These are phyloP conservation scores for Pongo pygmaeus DNA, from an alignment of 2,113 vertebrate species.

Conservation along the genomic window DNA sequence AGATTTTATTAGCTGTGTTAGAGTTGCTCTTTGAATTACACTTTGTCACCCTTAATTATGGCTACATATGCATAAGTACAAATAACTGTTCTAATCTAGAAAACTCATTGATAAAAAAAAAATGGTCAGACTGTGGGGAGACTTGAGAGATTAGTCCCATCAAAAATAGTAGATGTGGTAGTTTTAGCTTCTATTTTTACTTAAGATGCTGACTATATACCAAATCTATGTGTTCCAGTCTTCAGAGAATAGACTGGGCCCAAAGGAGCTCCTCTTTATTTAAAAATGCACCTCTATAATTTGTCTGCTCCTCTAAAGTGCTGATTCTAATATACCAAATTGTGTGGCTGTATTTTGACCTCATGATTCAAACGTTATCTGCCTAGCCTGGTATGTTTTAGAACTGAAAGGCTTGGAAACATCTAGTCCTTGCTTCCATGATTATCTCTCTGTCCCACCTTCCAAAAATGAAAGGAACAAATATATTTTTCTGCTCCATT, in stretches of 20 bases:
- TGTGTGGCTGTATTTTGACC: neutral
- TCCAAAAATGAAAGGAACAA: slow-evolving; percentile 17
- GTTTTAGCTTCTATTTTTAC: neutral
- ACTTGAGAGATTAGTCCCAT: neutral
- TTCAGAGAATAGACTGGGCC: neutral
- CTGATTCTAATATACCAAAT: neutral
- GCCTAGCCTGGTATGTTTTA: neutral
- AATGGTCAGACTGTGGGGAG: neutral
- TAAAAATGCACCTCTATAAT: neutral
- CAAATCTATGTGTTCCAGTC: neutral
- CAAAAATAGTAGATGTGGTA: neutral
- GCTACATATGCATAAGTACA: neutral
- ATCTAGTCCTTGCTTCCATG: neutral
- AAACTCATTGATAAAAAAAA: neutral
- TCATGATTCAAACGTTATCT: neutral
- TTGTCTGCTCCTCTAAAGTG: neutral
- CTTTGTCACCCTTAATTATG: neutral
- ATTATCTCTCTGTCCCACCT: neutral
- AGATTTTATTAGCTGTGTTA: neutral
- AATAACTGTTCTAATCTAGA: neutral
- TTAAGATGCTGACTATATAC: neutral
- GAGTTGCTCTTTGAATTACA: neutral
- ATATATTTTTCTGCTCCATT: neutral
- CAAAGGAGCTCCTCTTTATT: neutral
- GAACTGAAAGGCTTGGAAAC: neutral